Evolutionary conservation across 2,113 vertebrate species (phyloP), one percentile per base, ranked within the genome.

Genomic region (Pelecanus crispus): DNA sequence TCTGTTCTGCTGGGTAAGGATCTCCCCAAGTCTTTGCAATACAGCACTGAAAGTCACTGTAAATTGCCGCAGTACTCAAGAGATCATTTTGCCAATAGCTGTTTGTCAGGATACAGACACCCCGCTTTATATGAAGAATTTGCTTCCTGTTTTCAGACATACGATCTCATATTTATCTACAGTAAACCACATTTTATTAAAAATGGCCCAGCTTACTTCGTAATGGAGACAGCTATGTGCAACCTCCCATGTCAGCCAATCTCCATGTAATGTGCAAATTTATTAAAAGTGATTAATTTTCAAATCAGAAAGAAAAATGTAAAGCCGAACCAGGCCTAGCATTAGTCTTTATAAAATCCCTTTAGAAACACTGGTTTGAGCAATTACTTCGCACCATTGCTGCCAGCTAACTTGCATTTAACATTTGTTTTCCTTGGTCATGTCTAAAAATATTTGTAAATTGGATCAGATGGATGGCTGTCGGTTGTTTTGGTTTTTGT

Each of bases 81-180:
- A 88, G 63, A 88, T 42, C 28, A 50, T 56, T 75, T 61, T 78
- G 77, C 67, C 68, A 73, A 47, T 0, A 66, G 50, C 32, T 3
- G 4, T 50, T 66, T 86, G 55, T 24, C 73, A 67, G 65, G 26
- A 78, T 11, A 62, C 38, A 59, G 50, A 72, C 29, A 72, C 26
- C 7, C 3, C 0, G 1, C 32, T 59, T 81, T 9, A n/a, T 17
- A 73, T 12, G 70, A 92, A 61, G 56, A 61, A 87, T 34, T 47
- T 75, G 44, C 47, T 70, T 58, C 50, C 53, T 75, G 32, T 63
- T 89, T 81, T 87, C 50, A 70, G 86, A 86, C 38, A 55, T 2
- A 21, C 0, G 0, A 53, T 50, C 42, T 83, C 18, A 0, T 18
- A 31, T 78, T 84, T 56, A 40, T n/a, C 50, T 66, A 47, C 1